These are phyloP conservation scores for Mactra quadrangularis DNA, from an alignment of 1,140 invertebrate species.

Conservation along the genomic window DNA sequence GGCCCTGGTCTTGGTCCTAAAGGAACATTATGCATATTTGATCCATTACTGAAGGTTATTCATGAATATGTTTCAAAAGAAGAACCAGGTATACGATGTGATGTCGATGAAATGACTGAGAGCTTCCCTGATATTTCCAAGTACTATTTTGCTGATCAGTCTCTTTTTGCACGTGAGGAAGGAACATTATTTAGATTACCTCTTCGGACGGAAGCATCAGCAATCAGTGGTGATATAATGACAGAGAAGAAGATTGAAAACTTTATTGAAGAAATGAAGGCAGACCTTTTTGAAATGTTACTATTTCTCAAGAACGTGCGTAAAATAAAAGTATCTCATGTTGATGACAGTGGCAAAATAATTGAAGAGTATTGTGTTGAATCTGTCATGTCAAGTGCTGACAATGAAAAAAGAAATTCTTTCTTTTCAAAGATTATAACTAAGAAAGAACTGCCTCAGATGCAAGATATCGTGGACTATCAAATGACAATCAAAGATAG, in stretches of 20 bases:
- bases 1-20: constrained; percentile 63
- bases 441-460: neutral
- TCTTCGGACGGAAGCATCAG: constrained; percentile 67
- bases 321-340: constrained; percentile 35
- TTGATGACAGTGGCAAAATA: constrained; percentile 9
- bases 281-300: constrained; percentile 65
- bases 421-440: constrained; percentile 49
- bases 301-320: constrained; percentile 76
- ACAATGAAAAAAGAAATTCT: constrained; percentile 45
- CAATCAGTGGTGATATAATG: constrained; percentile 71
- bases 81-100: constrained; percentile 70
- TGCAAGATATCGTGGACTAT: constrained; percentile 51
- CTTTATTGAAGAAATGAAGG: constrained; percentile 73
- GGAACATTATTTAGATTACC: constrained; percentile 71
- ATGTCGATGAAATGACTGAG: constrained; percentile 47
- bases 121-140: constrained; percentile 70
- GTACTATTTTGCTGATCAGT: constrained; percentile 55
- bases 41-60: constrained; percentile 76
- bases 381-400: constrained; percentile 38
- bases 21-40: constrained; percentile 74
- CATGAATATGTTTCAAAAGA: constrained; percentile 56
- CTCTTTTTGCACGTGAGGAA: neutral
- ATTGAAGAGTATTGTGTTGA: constrained; percentile 62
- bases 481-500: constrained; percentile 58
- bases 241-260: constrained; percentile 63